These are phyloP conservation scores for Enoplosus armatus DNA, from an alignment of 2,797 vertebrate genomes.

Conservation along the genomic window DNA sequence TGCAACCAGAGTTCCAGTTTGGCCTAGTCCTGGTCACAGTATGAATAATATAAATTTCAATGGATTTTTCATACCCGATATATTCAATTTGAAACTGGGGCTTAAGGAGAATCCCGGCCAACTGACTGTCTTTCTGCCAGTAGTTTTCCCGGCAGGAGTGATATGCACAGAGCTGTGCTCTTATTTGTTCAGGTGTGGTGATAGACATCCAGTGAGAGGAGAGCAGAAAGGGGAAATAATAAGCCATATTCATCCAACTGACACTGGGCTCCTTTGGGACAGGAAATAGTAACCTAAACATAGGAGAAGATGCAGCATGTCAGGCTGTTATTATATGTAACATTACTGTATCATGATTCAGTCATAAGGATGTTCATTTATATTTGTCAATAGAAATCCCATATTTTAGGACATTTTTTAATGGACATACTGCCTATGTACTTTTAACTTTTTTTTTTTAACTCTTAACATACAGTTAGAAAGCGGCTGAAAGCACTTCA, in stretches of 20 bases:
- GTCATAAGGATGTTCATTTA: conserved; percentile 35
- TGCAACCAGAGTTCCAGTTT: conserved; percentile 1
- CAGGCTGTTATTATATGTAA: conserved; percentile 52
- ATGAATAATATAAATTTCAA: conserved; percentile 21
- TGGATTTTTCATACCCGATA: conserved; percentile 16
- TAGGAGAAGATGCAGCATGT: conserved; percentile 46
- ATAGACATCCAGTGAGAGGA: conserved; percentile 60
- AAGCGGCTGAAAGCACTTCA: conserved; percentile 30
- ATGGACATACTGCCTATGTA: conserved; percentile 14
- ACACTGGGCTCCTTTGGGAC: conserved; percentile 57
- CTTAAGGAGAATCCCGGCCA: conserved; percentile 54
- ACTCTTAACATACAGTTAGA: conserved; percentile 14
- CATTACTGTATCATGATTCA: conserved; percentile 52
- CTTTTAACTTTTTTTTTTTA: too few relatives aligned
- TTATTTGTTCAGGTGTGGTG: conserved; percentile 72
- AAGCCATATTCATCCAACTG: conserved; percentile 62
- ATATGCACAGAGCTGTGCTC: conserved; percentile 49
- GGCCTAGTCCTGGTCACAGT: background rate
- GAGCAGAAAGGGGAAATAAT: conserved; percentile 64
- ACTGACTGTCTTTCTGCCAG: conserved; percentile 55
- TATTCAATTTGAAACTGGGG: conserved; percentile 49
- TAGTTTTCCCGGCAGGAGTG: conserved; percentile 45
- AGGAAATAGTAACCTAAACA: conserved; percentile 70
- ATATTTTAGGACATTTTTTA: conserved; percentile 26
- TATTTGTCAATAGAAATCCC: conserved; percentile 21